Conservation (phyloP, 1,140 invertebrate genomes). For the Meloidogyne floridensis region DNA sequence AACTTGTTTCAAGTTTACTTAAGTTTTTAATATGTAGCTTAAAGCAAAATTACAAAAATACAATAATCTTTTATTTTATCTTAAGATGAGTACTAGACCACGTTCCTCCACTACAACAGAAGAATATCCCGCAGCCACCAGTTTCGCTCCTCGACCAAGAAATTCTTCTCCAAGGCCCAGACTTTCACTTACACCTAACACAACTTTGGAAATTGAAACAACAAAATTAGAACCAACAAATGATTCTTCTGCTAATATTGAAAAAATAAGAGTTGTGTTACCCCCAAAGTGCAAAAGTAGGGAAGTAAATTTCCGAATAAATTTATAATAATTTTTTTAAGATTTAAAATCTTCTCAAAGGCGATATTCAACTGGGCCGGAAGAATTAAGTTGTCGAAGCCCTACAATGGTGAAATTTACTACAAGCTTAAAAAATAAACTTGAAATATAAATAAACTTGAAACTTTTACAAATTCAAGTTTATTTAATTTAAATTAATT, state of each 20-base stretch:
- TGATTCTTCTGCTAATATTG: not conserved
- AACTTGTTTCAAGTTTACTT: too few species aligned
- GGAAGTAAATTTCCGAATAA: not conserved
- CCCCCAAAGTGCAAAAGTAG: constrained; percentile 11
- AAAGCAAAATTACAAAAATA: too few species aligned
- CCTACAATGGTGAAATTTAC: not conserved
- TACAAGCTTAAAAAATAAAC: too few species aligned
- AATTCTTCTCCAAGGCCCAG: not conserved
- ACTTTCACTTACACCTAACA: not conserved
- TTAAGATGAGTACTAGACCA: not conserved
- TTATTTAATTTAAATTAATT: too few species aligned
- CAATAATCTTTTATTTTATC: not conserved
- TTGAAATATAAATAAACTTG: too few species aligned
- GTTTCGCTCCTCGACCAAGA: not conserved
- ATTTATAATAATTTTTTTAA: constrained; percentile 8
- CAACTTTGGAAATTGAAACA: not conserved
- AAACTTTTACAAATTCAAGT: too few species aligned
- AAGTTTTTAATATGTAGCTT: too few species aligned
- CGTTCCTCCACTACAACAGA: not conserved
- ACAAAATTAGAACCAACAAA: constrained; percentile 29
- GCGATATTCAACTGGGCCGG: constrained; percentile 53
- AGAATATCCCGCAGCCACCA: not conserved
- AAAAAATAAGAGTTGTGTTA: not conserved
- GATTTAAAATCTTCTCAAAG: constrained; percentile 34
- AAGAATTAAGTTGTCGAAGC: constrained; percentile 46